A percentile compares a stretch with the other conserved stretches of the same genome.
Conservation (phyloP, 2,888 invertebrate species). For the Microctonus aethiopoides region DNA sequence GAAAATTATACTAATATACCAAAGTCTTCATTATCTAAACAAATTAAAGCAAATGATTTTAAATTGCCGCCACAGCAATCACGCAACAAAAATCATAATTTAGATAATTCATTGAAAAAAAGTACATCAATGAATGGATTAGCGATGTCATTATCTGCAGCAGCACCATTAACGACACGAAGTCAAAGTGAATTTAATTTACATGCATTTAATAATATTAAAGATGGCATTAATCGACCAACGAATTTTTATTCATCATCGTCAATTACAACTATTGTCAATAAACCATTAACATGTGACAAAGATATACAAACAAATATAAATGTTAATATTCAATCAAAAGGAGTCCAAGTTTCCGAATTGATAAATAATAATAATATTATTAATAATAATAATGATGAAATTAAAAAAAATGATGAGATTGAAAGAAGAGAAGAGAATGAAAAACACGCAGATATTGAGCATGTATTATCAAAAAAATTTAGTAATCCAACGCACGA, state of each 20-base stretch:
- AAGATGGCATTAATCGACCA: conserved; percentile 42
- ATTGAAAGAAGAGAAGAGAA: background rate
- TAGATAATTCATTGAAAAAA: conserved; percentile 52
- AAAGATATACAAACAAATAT: conserved; percentile 61
- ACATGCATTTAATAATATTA: conserved; percentile 48
- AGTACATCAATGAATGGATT: conserved; percentile 62
- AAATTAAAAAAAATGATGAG: background rate
- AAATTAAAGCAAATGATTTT: conserved; percentile 16
- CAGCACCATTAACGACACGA: conserved; percentile 52
- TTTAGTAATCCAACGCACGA: conserved; percentile 53
- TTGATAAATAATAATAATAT: background rate
- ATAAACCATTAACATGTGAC: conserved; percentile 60
- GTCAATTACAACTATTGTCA: conserved; percentile 65
- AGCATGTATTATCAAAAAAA: conserved; percentile 56
- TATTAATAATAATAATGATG: background rate
- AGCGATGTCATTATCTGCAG: conserved; percentile 41
- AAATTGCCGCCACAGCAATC: conserved; percentile 35
- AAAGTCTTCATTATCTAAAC: background rate
- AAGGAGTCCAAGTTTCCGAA: conserved; percentile 62
- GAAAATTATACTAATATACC: background rate
- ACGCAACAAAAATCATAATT: conserved; percentile 36
- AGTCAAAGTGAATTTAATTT: conserved; percentile 64
- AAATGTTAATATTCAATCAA: conserved; percentile 44
- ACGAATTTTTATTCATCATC: conserved; percentile 64
- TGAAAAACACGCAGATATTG: conserved; percentile 45